Percentiles rank a stretch among this genome's conserved stretches.
phyloP scores from a whole-genome alignment of 2,113 vertebrate genomes.

The Glaucidium brasilianum region DNA sequence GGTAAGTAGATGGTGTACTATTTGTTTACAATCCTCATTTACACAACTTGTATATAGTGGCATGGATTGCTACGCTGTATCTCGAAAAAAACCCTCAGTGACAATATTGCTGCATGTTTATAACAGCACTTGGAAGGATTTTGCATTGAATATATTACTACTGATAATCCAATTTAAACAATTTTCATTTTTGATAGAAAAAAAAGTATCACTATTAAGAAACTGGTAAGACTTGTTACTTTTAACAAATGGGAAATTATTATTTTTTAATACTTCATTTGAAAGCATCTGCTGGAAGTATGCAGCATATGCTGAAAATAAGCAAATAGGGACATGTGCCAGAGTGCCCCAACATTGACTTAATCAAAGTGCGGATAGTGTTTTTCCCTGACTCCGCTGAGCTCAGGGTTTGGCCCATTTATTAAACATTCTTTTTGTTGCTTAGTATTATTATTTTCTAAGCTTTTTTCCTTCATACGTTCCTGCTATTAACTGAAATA shows the following conservation, averaged over 20 bases:
- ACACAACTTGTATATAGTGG: neutral
- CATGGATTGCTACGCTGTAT: neutral
- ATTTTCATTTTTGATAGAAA: neutral
- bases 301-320: neutral
- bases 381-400: neutral
- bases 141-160: neutral
- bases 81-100: neutral
- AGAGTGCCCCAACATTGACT: neutral
- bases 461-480: neutral
- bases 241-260: neutral
- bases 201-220: neutral
- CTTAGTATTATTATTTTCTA: neutral
- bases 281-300: neutral
- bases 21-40: neutral
- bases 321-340: neutral
- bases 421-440: neutral
- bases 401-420: neutral
- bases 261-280: neutral
- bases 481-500: conserved; percentile 1
- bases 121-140: neutral
- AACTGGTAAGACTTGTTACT: neutral
- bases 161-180: neutral
- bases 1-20: neutral
- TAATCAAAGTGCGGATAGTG: neutral
- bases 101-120: neutral